Base-by-base conservation (phyloP, 2,888 invertebrate genomes). In the Lycocerus yunnanus region DNA sequence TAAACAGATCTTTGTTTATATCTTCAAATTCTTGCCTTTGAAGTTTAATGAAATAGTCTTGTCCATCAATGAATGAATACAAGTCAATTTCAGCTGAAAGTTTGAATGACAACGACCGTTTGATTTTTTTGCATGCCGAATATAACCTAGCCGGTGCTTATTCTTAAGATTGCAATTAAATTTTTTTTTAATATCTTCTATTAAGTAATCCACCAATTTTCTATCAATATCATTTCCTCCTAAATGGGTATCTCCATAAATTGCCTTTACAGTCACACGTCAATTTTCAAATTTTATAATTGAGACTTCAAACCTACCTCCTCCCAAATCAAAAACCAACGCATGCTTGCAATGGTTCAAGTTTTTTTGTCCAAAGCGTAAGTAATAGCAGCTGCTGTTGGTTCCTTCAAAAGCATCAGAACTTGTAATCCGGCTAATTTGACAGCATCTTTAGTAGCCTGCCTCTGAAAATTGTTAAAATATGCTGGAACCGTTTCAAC, bases 351-450 rank as follows among this genome's bases (percentile, higher is more conserved):
- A 43, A 43, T 43, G 5, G 0, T n/a, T 43, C 5, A 5, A 43
- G 3, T n/a, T n/a, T 5, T 43, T 43, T 5, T 98, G 88, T 43
- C 43, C 5, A n/a, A 43, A n/a, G 43, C 43, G 43, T 43, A 43
- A 6, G 43, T 43, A 43, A 43, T 43, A 2, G 43, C 43, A 0
- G 43, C 43, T n/a, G 43, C 43, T 5, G 43, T 43, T n/a, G 43
- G 43, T n/a, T 43, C 43, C n/a, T 43, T 43, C 43, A 43, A n/a
- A n/a, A 43, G 43, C 43, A 43, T 43, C n/a, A 43, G 0, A 11
- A 43, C 43, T 1, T 43, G n/a, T 3, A 43, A n/a, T n/a, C 43
- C 43, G n/a, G 43, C 43, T 43, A 43, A 43, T 43, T 43, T n/a
- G 4, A 13, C 43, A 1, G 43, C 43, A 5, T 43, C 43, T n/a